These are phyloP conservation scores for Zoanthus sociatus DNA, from an alignment of 92 coral and sea anemone species.

Conservation along the genomic window DNA sequence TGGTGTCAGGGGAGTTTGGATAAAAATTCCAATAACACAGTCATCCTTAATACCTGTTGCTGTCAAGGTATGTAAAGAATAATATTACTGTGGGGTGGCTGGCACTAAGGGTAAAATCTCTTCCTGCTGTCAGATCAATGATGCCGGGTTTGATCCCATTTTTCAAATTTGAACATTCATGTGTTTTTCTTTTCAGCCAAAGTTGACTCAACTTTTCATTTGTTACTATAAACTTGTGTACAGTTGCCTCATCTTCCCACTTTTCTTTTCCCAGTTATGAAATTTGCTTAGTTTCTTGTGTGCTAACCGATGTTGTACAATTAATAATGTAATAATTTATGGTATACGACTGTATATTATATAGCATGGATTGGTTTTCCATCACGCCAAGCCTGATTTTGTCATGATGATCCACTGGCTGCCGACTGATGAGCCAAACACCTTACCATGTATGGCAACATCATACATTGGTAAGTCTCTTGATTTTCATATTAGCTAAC, in stretches of 20 bases:
- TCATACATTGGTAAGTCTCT: conserved; percentile 57
- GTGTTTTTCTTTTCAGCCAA: too few species aligned
- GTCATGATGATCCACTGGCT: conserved; percentile 84
- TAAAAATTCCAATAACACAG: conserved; percentile 70
- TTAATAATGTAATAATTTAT: not conserved
- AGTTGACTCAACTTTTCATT: too few species aligned
- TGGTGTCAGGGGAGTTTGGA: conserved; percentile 87
- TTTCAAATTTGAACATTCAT: too few species aligned
- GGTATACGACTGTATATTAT: not conserved
- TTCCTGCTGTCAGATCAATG: too few species aligned
- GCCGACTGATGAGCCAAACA: conserved; percentile 77
- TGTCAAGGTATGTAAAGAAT: conserved; percentile 60
- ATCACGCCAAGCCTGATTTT: conserved; percentile 78
- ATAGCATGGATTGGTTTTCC: conserved; percentile 84
- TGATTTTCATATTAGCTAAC: not conserved
- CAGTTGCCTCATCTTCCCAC: too few species aligned
- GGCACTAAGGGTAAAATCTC: not conserved
- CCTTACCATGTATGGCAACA: conserved; percentile 83
- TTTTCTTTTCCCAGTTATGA: too few species aligned
- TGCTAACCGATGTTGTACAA: not conserved
- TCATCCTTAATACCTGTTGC: conserved; percentile 83
- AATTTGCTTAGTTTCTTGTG: too few species aligned
- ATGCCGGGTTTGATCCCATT: too few species aligned
- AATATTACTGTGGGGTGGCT: not conserved
- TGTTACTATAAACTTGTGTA: too few species aligned